Conservation (phyloP, 2,113 vertebrate genomes). For the Glaucidium brasilianum region DNA sequence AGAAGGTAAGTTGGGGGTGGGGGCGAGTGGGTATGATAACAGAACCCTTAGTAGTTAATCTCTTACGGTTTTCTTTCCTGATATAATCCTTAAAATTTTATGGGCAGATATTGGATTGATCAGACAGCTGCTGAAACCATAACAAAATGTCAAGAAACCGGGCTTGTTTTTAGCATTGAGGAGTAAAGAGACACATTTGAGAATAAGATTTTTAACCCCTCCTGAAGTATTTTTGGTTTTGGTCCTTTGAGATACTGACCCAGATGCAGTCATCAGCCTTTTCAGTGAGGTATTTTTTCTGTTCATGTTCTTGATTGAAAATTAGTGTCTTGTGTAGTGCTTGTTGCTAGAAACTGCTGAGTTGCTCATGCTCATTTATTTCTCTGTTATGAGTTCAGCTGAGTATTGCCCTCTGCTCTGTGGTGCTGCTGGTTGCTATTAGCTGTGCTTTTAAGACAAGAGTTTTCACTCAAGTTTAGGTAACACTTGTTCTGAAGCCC, state of each 20-base stretch:
- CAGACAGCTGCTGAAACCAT: background rate
- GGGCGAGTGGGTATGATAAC: background rate
- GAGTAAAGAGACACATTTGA: background rate
- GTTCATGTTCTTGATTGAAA: background rate
- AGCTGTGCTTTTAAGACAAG: background rate
- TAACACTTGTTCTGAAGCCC: background rate
- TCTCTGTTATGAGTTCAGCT: background rate
- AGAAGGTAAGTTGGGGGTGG: background rate
- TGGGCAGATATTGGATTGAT: background rate
- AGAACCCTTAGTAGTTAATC: background rate
- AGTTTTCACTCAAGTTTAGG: background rate
- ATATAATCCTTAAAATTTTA: background rate
- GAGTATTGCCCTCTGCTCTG: background rate
- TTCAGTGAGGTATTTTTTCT: background rate
- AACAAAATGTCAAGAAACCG: slow-evolving; percentile 1
- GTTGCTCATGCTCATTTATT: background rate
- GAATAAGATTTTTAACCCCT: background rate
- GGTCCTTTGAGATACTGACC: background rate
- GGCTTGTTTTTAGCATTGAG: background rate
- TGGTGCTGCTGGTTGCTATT: background rate
- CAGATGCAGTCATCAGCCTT: background rate
- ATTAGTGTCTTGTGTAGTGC: background rate
- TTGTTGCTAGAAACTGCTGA: background rate
- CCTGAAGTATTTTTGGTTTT: background rate
- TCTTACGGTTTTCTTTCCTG: background rate